A percentile compares a stretch with the other conserved stretches of the same genome.
Conservation (phyloP, 2,113 vertebrate genomes). For the Eulemur macaco region DNA sequence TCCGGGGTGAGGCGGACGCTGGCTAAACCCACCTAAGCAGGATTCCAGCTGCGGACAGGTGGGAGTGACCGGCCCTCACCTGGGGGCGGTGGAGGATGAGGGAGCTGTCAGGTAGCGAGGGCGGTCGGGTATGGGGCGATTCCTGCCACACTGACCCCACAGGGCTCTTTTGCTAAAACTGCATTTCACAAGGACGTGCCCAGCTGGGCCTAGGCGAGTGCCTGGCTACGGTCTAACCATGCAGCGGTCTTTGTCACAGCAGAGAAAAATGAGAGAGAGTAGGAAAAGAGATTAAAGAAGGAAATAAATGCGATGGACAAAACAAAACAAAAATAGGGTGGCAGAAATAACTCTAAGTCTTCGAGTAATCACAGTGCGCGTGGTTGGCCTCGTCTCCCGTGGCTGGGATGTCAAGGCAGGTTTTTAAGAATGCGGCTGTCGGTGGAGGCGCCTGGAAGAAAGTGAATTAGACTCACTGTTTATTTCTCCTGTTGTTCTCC, state of each 20-base stretch:
- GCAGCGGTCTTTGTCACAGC: not conserved
- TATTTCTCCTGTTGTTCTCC: accelerated
- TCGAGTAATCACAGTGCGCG: accelerated
- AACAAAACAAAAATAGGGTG: not conserved
- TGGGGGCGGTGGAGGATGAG: not conserved
- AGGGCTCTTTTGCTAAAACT: not conserved
- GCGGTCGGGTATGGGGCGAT: not conserved
- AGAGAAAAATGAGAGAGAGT: not conserved
- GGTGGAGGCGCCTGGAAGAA: too few relatives aligned
- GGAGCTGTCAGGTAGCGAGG: not conserved
- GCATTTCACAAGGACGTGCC: not conserved
- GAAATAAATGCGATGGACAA: not conserved
- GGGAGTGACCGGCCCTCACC: not conserved
- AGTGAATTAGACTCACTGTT: accelerated
- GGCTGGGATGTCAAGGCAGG: not conserved
- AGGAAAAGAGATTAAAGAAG: not conserved
- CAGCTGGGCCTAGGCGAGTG: not conserved
- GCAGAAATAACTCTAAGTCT: accelerated
- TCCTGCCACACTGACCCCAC: not conserved
- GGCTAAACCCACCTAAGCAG: not conserved
- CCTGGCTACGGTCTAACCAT: not conserved
- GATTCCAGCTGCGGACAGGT: not conserved
- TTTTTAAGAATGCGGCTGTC: too few relatives aligned
- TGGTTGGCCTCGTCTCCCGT: accelerated
- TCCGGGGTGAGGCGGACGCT: not conserved